Base-by-base conservation (phyloP, 2,113 vertebrate genomes). In the Etia nguti region DNA sequence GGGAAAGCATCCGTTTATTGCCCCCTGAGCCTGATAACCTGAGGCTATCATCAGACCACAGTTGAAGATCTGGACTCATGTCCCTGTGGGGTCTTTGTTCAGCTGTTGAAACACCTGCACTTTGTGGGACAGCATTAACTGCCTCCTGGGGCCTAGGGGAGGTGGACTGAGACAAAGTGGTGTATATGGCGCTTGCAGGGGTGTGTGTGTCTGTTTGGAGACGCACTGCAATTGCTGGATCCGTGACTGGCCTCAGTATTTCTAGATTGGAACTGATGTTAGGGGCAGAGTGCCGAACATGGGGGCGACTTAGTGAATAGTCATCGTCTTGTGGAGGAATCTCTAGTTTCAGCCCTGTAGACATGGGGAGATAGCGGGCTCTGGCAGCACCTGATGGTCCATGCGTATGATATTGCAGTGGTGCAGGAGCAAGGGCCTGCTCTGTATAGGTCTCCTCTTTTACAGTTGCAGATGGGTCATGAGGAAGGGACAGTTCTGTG, bases 1-100 rank as follows among this genome's bases (percentile, higher is more conserved):
- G 98, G 48, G 98, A 98, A 60, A 98, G 96, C 95, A 98, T 97
- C 10, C 98, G 97, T 86, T 99, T 99, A 94, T 97, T 99, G n/a
- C 97, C 97, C 2, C 97, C 97, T 0, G 95, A 95, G 1, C 96
- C 96, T 1, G 97, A 93, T 4, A 96, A 92, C 80, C 95, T 96
- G 10, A 90, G 83, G 16, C 95, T 96, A 83, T 98, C 96, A 4
- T 88, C 92, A n/a, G 90, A 92, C 86, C 92, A 93, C 8, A 88
- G 93, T 68, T 90, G 91, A 46, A 80, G 89, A 90, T 91, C 96
- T 95, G 52, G 95, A 95, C 5, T 94, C 56, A 91, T 89, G 6
- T 93, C 93, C 59, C 94, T 92, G 34, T 95, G 96, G 65, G 93
- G 92, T 87, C 96, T 97, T 11, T 94, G 92, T 56, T 97, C 97